Evolutionary conservation across 2,797 vertebrate genomes (phyloP), one percentile per base, ranked within the genome.

Genomic region (Prunella strophiata): DNA sequence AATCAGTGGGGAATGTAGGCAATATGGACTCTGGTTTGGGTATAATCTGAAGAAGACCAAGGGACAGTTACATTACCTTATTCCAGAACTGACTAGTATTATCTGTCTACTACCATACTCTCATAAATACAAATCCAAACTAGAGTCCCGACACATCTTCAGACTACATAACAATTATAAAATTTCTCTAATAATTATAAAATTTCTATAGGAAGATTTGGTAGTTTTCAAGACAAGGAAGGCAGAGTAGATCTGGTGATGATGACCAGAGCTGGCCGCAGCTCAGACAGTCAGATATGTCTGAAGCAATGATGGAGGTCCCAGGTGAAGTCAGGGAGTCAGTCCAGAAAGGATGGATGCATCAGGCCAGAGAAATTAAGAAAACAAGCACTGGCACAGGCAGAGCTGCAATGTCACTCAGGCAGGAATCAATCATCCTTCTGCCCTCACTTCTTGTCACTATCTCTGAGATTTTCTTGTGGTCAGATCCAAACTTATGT

Each of bases 281-380:
- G 36, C 20, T 8, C 16, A 52, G 18, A 6, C 5, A n/a, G 19
- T 13, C 61, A 66, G 15, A 12, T 4, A 59, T 23, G 30, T 76
- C 20, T 0, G 0, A 38, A 26, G 23, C 0, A 2, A 51, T 3
- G 16, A 17, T 22, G 23, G 13, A 48, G 25, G 19, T 48, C 9
- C 21, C 51, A 73, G 65, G 5, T 16, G n/a, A 80, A 76, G 45
- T 22, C 45, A 72, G 23, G 21, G 9, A 58, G 9, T 13, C 11
- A 5, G 13, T 67, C 72, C 43, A n/a, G 40, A 25, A 95, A 62
- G 17, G 6, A 42, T 16, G 4, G 7, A 42, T 8, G 3, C 7
- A 14, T 66, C 38, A 48, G 16, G 20, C 12, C 23, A 21, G 18
- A 13, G 25, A 52, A 13, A 5, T 54, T 42, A 34, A 36, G 36